Conservation (phyloP, 2,888 invertebrate species). For the Apamea anceps region DNA sequence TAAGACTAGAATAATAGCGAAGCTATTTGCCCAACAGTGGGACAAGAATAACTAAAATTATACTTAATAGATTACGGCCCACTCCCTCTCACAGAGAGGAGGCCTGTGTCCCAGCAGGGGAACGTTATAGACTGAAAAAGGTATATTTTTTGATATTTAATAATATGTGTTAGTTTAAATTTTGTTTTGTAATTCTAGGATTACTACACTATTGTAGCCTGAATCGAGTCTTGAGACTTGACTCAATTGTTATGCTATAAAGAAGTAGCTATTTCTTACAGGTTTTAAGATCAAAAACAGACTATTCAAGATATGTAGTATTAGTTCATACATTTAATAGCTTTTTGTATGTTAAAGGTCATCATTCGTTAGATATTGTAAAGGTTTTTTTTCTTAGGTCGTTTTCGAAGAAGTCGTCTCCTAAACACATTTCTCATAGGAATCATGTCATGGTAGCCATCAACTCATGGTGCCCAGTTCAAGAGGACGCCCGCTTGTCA, state of each 20-base stretch:
- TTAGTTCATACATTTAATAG: neutral
- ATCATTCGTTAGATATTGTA: neutral
- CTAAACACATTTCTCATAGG: conserved; percentile 52
- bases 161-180: neutral
- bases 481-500: conserved; percentile 63
- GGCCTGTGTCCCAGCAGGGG: too few relatives aligned
- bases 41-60: neutral
- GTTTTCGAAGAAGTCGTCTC: conserved; percentile 11
- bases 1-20: neutral
- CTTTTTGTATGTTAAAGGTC: neutral
- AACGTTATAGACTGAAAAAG: too few relatives aligned
- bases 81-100: too few relatives aligned
- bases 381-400: neutral
- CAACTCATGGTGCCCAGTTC: conserved; percentile 28
- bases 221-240: neutral
- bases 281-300: neutral
- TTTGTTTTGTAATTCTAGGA: neutral
- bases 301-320: neutral
- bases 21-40: neutral
- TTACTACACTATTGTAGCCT: neutral
- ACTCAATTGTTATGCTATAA: neutral
- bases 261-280: neutral
- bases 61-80: too few relatives aligned
- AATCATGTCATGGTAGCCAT: conserved; percentile 46
- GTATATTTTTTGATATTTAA: too few relatives aligned